Evolutionary conservation across 2,888 invertebrate genomes (phyloP).

Genomic region (Deilephila porcellus): DNA sequence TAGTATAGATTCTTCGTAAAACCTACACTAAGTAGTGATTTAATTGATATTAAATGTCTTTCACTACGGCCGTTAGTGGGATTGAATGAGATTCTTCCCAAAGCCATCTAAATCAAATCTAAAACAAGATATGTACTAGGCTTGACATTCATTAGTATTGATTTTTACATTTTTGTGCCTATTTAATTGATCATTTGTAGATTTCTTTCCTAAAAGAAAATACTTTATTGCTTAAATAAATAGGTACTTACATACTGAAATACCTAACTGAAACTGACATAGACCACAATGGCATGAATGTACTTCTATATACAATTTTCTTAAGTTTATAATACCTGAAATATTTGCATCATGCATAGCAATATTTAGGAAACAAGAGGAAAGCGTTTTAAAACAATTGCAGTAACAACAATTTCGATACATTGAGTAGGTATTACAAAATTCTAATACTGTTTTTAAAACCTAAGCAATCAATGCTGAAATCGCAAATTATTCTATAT

Average conservation of each 20-base stretch:
- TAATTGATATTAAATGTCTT: too few relatives aligned
- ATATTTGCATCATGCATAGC: background rate
- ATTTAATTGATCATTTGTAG: too few relatives aligned
- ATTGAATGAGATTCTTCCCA: background rate
- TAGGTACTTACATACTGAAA: too few relatives aligned
- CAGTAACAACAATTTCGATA: background rate
- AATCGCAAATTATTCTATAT: conserved; percentile 14
- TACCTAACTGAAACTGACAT: too few relatives aligned
- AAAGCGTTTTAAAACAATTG: background rate
- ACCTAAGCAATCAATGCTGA: conserved; percentile 7
- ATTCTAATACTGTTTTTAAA: conserved; percentile 1
- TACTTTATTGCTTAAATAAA: too few relatives aligned
- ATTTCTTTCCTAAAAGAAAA: too few relatives aligned
- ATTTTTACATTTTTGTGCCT: too few relatives aligned
- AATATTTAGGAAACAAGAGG: conserved; percentile 5
- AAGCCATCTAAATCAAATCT: background rate
- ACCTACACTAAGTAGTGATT: too few relatives aligned
- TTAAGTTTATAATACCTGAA: background rate
- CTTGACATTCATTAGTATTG: too few relatives aligned
- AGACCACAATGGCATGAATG: too few relatives aligned
- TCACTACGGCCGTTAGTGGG: too few relatives aligned
- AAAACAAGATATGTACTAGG: background rate
- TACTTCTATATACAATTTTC: background rate
- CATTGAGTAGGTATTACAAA: background rate
- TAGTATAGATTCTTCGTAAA: too few relatives aligned